Base-by-base conservation (phyloP, 1,140 invertebrate genomes). In the Hycleus cichorii region DNA sequence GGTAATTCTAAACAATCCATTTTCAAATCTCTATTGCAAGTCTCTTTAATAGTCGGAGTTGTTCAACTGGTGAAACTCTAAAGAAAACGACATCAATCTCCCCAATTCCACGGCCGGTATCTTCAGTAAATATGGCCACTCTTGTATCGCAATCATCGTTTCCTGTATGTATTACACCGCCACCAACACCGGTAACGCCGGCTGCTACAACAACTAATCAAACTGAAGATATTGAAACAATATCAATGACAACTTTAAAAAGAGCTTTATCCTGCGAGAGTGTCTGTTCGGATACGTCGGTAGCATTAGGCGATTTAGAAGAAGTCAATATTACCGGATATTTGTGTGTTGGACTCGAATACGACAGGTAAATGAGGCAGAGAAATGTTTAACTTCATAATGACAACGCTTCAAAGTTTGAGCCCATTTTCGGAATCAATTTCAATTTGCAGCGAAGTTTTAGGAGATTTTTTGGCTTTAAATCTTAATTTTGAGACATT, bases 261-360 rank as follows among this genome's bases (percentile, higher is more conserved):
- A 75, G 87, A 47, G 89, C 87, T 1, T 79, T 89, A 57, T 90
- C 88, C 42, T 91, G 88, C 70, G 89, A 91, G 58, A 91, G 88
- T 43, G 86, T 91, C 4, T 88, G 84, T 59, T 91, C 89, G 4
- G 89, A 91, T 60, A 89, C 88, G 0, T 90, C 87, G 5, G 82
- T 91, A 1, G 80, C 82, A 25, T 75, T 88, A 3, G 81, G 81
- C 43, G 84, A 89, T 67, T 75, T 89, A 11, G 85, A 89, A 60
- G 81, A 83, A 60, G 81, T 84, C n/a, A 80, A 83, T 66, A 77
- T 88, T 38, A 85, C 85, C 1, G 89, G 89, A 1, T 83, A 89
- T 67, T 74, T 92, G 0, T 88, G 88, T 71, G 79, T 91, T 56
- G 87, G 86, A 2, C 74, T 91, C 27, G 85, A 91, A 69, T 87